Evolutionary conservation across 2,113 vertebrate genomes (phyloP).

Genomic region (Pungitius pungitius): DNA sequence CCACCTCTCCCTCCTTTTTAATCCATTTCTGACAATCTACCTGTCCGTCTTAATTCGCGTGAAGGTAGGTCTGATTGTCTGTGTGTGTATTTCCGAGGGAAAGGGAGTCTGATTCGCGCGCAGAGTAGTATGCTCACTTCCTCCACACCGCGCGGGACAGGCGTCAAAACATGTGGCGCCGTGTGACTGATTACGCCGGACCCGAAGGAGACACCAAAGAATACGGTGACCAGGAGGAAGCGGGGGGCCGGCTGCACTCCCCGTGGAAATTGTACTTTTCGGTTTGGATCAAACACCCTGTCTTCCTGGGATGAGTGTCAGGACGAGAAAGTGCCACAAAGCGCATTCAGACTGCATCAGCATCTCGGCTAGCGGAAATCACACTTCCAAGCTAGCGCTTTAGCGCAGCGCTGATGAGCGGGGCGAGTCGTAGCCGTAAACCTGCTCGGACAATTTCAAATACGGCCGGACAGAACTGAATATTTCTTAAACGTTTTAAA

Average conservation of each 20-base stretch:
- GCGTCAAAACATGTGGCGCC: slow-evolving; percentile 72
- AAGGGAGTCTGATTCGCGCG: slow-evolving; percentile 49
- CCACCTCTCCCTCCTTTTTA: slow-evolving; percentile 67
- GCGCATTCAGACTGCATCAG: slow-evolving; percentile 67
- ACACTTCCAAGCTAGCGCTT: slow-evolving; percentile 39
- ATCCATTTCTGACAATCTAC: slow-evolving; percentile 76
- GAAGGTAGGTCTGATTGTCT: slow-evolving; percentile 73
- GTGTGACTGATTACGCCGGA: slow-evolving; percentile 76
- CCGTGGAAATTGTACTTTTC: slow-evolving; percentile 69
- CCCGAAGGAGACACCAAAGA: slow-evolving; percentile 70
- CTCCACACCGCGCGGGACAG: slow-evolving; percentile 68
- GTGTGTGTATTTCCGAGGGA: slow-evolving; percentile 61
- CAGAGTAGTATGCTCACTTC: slow-evolving; percentile 69
- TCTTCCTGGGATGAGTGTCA: slow-evolving; percentile 70
- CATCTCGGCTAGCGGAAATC: slow-evolving; percentile 64
- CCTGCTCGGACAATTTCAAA: slow-evolving; percentile 9
- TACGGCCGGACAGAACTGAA: no score
- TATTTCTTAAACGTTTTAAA: background rate
- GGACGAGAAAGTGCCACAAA: slow-evolving; percentile 71
- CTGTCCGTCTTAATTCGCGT: slow-evolving; percentile 77
- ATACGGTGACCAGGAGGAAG: slow-evolving; percentile 69
- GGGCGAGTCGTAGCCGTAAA: slow-evolving; percentile 43
- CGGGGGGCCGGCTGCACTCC: slow-evolving; percentile 51
- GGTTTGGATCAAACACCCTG: slow-evolving; percentile 69
- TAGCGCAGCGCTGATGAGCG: slow-evolving; percentile 23